Evolutionary conservation across 2,113 vertebrate species (phyloP), one percentile per base, ranked within the genome.

Genomic region (Corythaeola cristata): DNA sequence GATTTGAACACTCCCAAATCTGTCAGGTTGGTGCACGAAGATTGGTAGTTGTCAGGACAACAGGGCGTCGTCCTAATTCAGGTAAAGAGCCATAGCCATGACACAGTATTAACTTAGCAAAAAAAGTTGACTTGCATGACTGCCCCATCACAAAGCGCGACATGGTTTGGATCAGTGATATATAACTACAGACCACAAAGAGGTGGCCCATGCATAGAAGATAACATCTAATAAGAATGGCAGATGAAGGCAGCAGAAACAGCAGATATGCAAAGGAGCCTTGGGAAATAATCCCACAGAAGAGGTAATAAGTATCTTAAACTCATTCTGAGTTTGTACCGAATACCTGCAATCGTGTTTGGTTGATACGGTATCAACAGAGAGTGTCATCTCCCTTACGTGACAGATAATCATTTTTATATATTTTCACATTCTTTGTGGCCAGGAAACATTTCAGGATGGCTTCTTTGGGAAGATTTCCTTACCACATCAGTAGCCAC

Each of bases 161-260:
- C 0, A 0, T 22, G 41, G 23, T 12, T 82, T 62, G 50, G 5
- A 32, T 63, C 3, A 3, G 18, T 45, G 63, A 4, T 39, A 37
- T 4, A 3, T 50, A 41, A 24, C 33, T 39, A 13, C 10, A 77
- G 41, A 39, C 4, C 27, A 69, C 12, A 44, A n/a, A 71, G 67
- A 63, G 30, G 18, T 67, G 41, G 32, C 30, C 28, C 16, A 2
- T 12, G 26, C 2, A 1, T 24, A 24, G 59, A 87, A 88, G 15
- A 7, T 52, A 22, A 28, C 63, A 16, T 7, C 12, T 63, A 35
- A 41, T 11, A 37, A 58, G 11, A 64, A 45, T 55, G 41, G 47
- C 22, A 86, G 49, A 44, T n/a, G 27, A 44, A 64, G 32, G 21
- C 41, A n/a, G 28, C 30, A 56, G 37, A 41, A 90, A 27, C 7